phyloP scores from a whole-genome alignment of 2,113 vertebrate species.

The Taxidea taxus region DNA sequence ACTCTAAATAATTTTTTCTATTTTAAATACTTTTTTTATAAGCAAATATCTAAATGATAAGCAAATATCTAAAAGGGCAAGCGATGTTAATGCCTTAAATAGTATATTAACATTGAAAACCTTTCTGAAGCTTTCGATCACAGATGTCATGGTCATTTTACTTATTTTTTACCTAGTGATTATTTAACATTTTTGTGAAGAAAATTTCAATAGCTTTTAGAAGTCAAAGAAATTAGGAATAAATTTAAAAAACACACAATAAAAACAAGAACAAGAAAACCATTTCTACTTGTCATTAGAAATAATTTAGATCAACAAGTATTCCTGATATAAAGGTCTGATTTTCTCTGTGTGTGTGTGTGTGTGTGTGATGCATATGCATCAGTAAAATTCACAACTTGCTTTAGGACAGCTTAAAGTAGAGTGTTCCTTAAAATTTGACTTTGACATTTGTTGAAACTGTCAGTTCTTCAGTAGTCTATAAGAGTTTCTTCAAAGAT shows the following conservation, averaged over 20 bases:
- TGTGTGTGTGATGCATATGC: not conserved
- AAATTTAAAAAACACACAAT: not conserved
- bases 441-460: not conserved
- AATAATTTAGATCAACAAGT: conserved; percentile 13
- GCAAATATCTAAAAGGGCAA: not conserved
- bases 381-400: conserved; percentile 10
- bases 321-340: not conserved
- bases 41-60: not conserved
- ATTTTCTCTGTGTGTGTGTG: not conserved
- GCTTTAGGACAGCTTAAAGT: not conserved
- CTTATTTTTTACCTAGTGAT: not conserved
- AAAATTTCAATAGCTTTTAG: not conserved
- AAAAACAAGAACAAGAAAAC: not conserved
- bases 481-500: not conserved
- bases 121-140: not conserved
- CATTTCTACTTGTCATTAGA: not conserved
- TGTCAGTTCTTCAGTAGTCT: conserved; percentile 46
- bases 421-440: not conserved
- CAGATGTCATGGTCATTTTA: not conserved
- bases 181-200: not conserved
- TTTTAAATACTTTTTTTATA: not conserved
- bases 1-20: not conserved
- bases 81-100: not conserved
- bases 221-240: not conserved
- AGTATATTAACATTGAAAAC: not conserved